A percentile compares a stretch with the other conserved stretches of the same genome.
Evolutionary conservation across 1,140 invertebrate species (phyloP).

Genomic region (Bombus waltoni): DNA sequence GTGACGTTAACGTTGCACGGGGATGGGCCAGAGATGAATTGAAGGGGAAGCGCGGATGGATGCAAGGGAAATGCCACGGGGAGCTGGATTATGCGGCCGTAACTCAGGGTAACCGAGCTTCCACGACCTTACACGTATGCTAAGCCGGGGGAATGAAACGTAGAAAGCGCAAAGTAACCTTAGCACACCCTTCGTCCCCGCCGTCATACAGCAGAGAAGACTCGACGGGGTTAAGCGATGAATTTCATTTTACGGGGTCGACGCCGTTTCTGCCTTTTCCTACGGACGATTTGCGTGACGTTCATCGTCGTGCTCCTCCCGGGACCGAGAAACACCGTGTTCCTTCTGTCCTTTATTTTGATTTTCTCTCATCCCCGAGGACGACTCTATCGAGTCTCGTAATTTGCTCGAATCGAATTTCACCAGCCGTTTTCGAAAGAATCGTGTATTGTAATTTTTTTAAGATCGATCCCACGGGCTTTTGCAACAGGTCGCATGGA

Average conservation of each 20-base stretch:
- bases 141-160: conserved; percentile 54
- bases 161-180: conserved; percentile 43
- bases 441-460: background rate
- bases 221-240: conserved; percentile 48
- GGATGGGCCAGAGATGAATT: conserved; percentile 52
- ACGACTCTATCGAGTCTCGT: background rate
- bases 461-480: background rate
- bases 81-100: conserved; percentile 66
- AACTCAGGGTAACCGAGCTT: conserved; percentile 63
- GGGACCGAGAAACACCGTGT: background rate
- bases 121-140: conserved; percentile 69
- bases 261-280: conserved; percentile 47
- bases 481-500: background rate
- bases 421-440: background rate
- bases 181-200: background rate
- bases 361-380: background rate
- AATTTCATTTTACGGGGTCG: conserved; percentile 59
- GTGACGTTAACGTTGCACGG: conserved; percentile 65
- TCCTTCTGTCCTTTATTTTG: conserved; percentile 24
- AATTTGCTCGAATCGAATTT: background rate
- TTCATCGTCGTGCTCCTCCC: conserved; percentile 8
- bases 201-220: background rate
- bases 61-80: conserved; percentile 38
- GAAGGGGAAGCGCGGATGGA: conserved; percentile 38
- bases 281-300: conserved; percentile 48